phyloP scores from a whole-genome alignment of 2,888 invertebrate genomes.

The Ormyrus pomaceus region DNA sequence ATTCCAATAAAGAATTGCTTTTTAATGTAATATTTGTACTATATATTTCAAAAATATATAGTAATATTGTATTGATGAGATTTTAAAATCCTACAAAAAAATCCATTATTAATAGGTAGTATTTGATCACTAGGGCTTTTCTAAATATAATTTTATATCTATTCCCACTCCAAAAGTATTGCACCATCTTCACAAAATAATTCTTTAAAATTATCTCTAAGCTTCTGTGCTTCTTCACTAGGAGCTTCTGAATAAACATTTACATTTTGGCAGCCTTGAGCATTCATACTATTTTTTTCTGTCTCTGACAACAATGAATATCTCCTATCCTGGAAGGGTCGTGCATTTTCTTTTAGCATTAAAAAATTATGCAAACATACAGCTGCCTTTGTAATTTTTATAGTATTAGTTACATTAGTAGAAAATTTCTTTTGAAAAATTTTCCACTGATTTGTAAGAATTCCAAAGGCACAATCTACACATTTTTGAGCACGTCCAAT shows the following conservation, averaged over 20 bases:
- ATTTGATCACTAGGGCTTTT: no score
- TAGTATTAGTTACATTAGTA: conserved; percentile 22
- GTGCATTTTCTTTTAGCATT: conserved; percentile 29
- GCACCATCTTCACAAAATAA: conserved; percentile 32
- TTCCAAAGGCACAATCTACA: conserved; percentile 21
- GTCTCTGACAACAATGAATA: conserved; percentile 18
- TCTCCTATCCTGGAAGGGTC: conserved; percentile 19
- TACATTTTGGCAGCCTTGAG: background rate
- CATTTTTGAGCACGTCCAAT: conserved; percentile 6
- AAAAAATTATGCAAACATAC: conserved; percentile 42
- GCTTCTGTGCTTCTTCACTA: conserved; percentile 10
- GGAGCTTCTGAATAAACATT: conserved; percentile 1
- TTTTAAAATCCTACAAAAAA: background rate
- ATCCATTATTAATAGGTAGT: background rate
- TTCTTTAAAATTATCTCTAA: conserved; percentile 34
- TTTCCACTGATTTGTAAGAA: conserved; percentile 34
- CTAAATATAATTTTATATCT: no score
- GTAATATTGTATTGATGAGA: no score
- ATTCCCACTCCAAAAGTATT: conserved; percentile 32
- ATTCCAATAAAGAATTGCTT: no score
- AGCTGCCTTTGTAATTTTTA: conserved; percentile 20
- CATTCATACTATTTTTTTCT: conserved; percentile 4
- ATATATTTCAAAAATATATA: no score
- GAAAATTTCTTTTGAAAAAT: conserved; percentile 43
- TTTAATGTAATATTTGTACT: no score